Evolutionary conservation across 2,888 invertebrate genomes (phyloP).

Genomic region (Apamea anceps): DNA sequence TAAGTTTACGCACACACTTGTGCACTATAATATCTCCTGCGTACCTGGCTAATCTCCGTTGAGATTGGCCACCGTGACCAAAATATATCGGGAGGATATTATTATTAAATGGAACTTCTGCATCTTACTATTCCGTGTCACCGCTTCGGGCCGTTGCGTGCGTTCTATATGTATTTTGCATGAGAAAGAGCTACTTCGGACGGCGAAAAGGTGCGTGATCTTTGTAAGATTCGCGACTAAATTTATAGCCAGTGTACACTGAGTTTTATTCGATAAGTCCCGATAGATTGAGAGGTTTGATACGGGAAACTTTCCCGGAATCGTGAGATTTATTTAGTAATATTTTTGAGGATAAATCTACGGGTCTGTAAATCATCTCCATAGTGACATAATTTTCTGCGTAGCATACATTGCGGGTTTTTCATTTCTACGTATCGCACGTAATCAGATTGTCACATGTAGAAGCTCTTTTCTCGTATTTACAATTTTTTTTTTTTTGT

Average conservation of each 20-base stretch:
- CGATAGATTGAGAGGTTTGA: slow-evolving; percentile 53
- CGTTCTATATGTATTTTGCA: slow-evolving; percentile 68
- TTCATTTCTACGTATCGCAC: background rate
- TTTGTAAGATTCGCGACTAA: slow-evolving; percentile 60
- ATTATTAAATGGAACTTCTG: slow-evolving; percentile 34
- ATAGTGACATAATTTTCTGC: slow-evolving; percentile 1
- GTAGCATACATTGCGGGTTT: background rate
- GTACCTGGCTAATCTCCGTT: too few species aligned
- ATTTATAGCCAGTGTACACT: slow-evolving; percentile 59
- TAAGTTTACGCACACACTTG: background rate
- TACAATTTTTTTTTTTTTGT: too few species aligned
- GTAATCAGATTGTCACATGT: background rate
- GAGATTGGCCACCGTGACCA: background rate
- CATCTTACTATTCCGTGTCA: background rate
- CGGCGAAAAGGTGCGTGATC: slow-evolving; percentile 67
- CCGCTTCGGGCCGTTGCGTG: slow-evolving; percentile 62
- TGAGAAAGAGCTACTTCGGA: slow-evolving; percentile 66
- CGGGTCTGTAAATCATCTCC: background rate
- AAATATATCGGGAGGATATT: background rate
- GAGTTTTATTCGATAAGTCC: slow-evolving; percentile 62
- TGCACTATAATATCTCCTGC: too few species aligned
- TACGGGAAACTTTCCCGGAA: slow-evolving; percentile 26
- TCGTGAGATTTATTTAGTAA: slow-evolving; percentile 40
- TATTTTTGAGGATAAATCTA: slow-evolving; percentile 9
- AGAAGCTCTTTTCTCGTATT: background rate